Percentiles rank a stretch among this genome's conserved stretches.
phyloP scores from a whole-genome alignment of 2,113 vertebrate species.

The human (Homo sapiens) region DNA sequence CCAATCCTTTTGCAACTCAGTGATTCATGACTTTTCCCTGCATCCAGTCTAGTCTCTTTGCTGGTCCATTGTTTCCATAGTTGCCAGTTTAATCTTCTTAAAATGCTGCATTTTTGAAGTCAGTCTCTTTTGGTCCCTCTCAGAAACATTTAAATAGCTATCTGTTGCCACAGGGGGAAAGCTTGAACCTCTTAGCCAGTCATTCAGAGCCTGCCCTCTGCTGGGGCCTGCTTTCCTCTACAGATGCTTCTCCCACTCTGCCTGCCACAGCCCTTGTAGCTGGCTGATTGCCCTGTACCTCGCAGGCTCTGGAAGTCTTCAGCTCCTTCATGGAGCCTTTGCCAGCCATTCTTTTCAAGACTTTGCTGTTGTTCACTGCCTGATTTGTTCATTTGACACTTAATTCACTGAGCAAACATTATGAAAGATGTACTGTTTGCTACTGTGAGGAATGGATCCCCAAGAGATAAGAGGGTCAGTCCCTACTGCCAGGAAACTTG shows the following conservation, averaged over 20 bases:
- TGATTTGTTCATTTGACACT: background rate
- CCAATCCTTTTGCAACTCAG: no score
- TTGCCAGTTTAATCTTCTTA: background rate
- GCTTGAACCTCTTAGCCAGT: background rate
- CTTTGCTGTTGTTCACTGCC: background rate
- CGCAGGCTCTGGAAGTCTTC: rapidly evolving
- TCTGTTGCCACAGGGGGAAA: background rate
- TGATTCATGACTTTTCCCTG: background rate
- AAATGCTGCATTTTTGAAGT: background rate
- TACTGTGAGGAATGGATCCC: background rate
- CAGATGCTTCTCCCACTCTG: rapidly evolving
- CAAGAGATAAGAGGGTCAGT: no score
- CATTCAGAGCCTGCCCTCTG: rapidly evolving
- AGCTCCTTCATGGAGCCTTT: background rate
- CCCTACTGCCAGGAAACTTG: background rate
- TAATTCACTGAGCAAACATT: background rate
- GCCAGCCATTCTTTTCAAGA: background rate
- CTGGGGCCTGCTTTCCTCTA: background rate
- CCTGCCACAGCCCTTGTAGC: background rate
- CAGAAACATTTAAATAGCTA: background rate
- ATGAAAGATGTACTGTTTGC: background rate
- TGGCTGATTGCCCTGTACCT: rapidly evolving
- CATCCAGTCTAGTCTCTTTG: background rate
- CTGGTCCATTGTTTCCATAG: background rate
- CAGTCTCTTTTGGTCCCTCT: background rate